Conservation (phyloP, 2,797 vertebrate species). For the Phaenicophaeus curvirostris region DNA sequence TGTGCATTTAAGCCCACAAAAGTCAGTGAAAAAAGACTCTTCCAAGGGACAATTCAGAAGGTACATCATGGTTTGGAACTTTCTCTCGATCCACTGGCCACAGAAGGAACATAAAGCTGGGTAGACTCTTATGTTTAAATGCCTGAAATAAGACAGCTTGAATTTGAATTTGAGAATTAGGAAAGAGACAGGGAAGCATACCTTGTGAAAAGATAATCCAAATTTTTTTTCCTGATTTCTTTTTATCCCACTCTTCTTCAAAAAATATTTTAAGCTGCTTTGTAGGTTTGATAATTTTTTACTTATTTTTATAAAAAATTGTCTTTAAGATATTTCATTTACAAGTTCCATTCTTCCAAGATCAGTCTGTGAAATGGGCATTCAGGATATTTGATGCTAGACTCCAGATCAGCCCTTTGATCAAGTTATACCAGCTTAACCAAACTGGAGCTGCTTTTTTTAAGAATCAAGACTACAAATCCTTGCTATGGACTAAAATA, state of each 20-base stretch:
- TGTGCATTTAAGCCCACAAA: accelerated
- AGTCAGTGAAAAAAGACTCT: not conserved
- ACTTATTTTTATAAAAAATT: not conserved
- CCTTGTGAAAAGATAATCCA: not conserved
- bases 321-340: not conserved
- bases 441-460: not conserved
- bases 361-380: not conserved
- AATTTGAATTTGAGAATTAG: not conserved
- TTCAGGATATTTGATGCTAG: not conserved
- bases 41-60: not conserved
- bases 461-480: not conserved
- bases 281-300: not conserved
- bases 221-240: not conserved
- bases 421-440: not conserved
- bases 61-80: not conserved
- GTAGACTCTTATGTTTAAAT: not conserved
- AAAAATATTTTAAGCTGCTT: not conserved
- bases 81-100: not conserved
- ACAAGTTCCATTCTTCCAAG: not conserved
- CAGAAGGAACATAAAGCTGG: not conserved
- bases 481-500: not conserved
- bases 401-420: not conserved
- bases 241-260: not conserved
- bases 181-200: not conserved
- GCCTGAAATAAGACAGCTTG: not conserved